Conservation (phyloP, 2,113 vertebrate genomes). For the Meriones unguiculatus region DNA sequence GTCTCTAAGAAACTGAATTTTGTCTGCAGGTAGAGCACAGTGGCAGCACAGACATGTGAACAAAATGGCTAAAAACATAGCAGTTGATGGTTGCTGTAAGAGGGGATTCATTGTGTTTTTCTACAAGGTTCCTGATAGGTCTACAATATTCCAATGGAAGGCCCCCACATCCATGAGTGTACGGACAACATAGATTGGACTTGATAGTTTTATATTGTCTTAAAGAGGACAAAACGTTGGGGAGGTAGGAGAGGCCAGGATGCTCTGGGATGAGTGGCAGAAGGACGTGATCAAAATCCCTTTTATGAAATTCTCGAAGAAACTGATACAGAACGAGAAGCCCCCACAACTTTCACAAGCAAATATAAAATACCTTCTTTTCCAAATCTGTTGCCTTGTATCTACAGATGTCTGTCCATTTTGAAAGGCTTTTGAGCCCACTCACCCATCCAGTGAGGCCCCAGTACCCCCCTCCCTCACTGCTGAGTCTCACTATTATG, state of each 20-base stretch:
- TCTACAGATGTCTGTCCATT: conserved; percentile 68
- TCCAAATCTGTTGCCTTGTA: conserved; percentile 19
- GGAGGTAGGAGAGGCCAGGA: background rate
- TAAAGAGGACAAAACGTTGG: background rate
- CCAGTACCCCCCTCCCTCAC: conserved; percentile 82
- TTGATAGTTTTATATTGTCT: background rate
- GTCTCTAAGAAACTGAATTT: conserved; percentile 42
- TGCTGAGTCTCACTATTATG: conserved; percentile 82
- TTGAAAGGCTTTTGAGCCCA: conserved; percentile 76
- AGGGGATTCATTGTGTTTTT: background rate
- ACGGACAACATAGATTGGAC: background rate
- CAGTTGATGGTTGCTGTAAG: background rate
- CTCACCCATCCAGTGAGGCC: conserved; percentile 73
- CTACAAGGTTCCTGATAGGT: background rate
- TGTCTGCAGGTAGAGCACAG: conserved; percentile 28
- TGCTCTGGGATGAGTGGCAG: too few relatives aligned
- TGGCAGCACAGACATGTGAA: background rate
- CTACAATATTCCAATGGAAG: background rate
- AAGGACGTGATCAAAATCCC: background rate
- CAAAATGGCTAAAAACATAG: background rate
- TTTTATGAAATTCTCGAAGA: background rate
- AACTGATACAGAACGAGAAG: background rate
- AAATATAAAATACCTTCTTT: conserved; percentile 65
- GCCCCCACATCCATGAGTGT: too few relatives aligned
- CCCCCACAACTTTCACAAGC: background rate